Evolutionary conservation across 1,140 invertebrate genomes (phyloP), one percentile per base, ranked within the genome.

Genomic region (Colletes gigas): DNA sequence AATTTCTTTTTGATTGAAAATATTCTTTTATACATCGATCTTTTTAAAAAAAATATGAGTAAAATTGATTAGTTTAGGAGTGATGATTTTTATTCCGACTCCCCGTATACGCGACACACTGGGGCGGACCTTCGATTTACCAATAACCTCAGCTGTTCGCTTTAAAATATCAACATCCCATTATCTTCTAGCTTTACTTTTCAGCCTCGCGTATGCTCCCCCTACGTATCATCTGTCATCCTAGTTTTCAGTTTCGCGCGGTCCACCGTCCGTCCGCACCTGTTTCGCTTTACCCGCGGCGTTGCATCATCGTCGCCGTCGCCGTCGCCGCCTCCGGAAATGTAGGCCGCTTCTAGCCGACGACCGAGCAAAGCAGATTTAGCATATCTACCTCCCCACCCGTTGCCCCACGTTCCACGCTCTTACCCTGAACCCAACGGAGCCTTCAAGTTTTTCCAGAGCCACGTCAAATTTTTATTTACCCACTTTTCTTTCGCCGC

Each of bases 261-360:
- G 55, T 59, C 39, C 71, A 65, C 15, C 69, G 62, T 71, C 68
- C 60, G 57, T 72, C 74, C 78, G 85, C 88, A 88, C 87, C 87
- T 88, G 88, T 84, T 79, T 85, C 71, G 44, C 77, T 74, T 68
- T 55, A 76, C 72, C 74, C 78, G 65, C 84, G 66, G 44, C 8
- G 81, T 87, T 88, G 82, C 83, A 84, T 88, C 87, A 83, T 15
- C 70, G 57, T 30, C 15, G 44, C 69, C 7, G 21, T 57, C 19
- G 62, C 30, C 44, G 17, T 55, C 63, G 77, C 62, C 30, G 82
- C 73, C 78, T 83, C 85, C 81, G 86, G 83, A 89, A 87, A 89
- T 90, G 71, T 89, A 88, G 89, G 88, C 85, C 87, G 88, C 71
- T 81, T 89, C 68, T 87, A 87, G 83, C 82, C 65, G 76, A 60